phyloP scores from a whole-genome alignment of 2,113 vertebrate genomes.

The Alexandromys fortis region DNA sequence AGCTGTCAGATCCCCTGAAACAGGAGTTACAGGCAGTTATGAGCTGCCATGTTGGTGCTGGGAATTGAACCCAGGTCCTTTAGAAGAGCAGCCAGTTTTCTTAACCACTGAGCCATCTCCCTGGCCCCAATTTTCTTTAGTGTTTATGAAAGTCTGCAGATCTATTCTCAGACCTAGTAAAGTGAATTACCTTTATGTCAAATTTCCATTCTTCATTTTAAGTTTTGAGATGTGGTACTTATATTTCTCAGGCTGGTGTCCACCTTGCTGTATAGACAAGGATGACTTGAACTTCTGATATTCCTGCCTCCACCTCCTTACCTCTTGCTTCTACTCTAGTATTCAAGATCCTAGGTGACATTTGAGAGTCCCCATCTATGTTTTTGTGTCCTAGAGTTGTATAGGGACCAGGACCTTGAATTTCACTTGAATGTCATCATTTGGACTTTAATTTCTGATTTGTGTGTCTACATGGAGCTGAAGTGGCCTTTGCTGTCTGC shows the following conservation, averaged over 20 bases:
- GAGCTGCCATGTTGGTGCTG: no score
- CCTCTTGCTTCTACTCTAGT: not conserved
- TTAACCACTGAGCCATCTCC: not conserved
- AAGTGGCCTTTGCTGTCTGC: not conserved
- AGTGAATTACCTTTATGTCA: not conserved
- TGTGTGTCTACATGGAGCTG: not conserved
- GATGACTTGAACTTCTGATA: not conserved
- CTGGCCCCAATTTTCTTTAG: not conserved
- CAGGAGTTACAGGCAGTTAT: no score
- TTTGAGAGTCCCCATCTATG: not conserved
- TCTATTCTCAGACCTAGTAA: not conserved
- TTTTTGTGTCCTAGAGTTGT: not conserved
- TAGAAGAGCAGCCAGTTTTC: not conserved
- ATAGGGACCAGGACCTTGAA: not conserved
- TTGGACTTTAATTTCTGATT: not conserved
- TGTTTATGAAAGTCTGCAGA: not conserved
- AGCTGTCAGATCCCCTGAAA: no score
- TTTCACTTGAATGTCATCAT: not conserved
- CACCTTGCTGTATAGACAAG: not conserved
- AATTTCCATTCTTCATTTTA: not conserved
- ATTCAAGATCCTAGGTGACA: not conserved
- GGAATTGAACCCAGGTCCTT: no score
- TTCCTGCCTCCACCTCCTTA: not conserved
- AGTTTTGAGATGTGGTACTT: not conserved
- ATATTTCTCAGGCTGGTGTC: not conserved